These are phyloP conservation scores for Orchestia grillus DNA, from an alignment of 1,140 invertebrate species.

Conservation along the genomic window DNA sequence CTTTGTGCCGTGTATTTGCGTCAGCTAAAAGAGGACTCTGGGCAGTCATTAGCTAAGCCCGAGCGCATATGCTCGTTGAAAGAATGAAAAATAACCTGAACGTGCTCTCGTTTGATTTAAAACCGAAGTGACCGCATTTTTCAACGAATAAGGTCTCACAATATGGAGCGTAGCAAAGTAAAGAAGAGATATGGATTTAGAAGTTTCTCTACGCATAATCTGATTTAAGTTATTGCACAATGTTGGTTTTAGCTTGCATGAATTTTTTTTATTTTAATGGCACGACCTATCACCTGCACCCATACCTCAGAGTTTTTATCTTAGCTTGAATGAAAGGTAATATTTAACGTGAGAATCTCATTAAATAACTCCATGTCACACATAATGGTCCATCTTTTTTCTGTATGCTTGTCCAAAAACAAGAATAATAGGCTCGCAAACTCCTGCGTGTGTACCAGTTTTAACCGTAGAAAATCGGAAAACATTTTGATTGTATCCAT, in stretches of 20 bases:
- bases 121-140: not conserved
- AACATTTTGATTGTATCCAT: too few species aligned
- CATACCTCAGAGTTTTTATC: not conserved
- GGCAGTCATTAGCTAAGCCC: conserved; percentile 44
- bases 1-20: conserved; percentile 40
- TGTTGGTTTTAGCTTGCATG: too few species aligned
- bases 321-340: not conserved
- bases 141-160: not conserved
- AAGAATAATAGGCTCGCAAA: not conserved
- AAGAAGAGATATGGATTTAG: not conserved
- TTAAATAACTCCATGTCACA: not conserved
- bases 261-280: not conserved
- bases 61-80: not conserved
- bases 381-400: not conserved
- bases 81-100: not conserved
- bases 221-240: not conserved
- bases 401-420: not conserved
- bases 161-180: not conserved
- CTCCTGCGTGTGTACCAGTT: not conserved
- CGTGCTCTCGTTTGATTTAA: not conserved
- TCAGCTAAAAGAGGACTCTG: conserved; percentile 20
- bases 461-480: too few species aligned
- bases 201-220: not conserved
- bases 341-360: not conserved
- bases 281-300: not conserved